Percentiles rank a stretch among this genome's conserved stretches.
phyloP scores from a whole-genome alignment of 2,113 vertebrate genomes.

The Phocoena phocoena region DNA sequence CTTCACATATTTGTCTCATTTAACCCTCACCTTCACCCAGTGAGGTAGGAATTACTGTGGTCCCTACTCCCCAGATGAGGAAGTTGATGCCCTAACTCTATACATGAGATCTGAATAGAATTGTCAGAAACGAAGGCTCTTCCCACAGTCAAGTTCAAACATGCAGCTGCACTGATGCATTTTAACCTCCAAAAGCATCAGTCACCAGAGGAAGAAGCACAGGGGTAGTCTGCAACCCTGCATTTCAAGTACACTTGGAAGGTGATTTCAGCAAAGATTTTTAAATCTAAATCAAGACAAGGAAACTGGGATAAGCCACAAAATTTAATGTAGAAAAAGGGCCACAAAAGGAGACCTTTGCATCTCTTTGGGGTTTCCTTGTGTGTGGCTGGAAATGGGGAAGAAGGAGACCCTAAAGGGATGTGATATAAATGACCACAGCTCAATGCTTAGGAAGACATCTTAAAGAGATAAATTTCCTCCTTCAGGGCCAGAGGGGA shows the following conservation, averaged over 20 bases:
- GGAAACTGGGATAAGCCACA: not conserved
- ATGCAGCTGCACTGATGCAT: not conserved
- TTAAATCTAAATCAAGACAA: constrained; percentile 29
- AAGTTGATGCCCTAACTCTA: not conserved
- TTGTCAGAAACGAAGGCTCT: not conserved
- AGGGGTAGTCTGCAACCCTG: not conserved
- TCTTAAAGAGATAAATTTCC: not conserved
- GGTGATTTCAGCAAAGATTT: not conserved
- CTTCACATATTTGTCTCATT: not conserved
- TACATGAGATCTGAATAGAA: not conserved
- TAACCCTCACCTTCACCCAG: not conserved
- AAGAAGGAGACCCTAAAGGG: not conserved
- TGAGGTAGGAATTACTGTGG: not conserved
- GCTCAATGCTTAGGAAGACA: not conserved
- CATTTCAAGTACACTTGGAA: constrained; percentile 31
- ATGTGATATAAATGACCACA: not conserved
- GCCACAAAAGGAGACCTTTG: not conserved
- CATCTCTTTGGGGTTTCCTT: not conserved
- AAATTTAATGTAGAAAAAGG: constrained; percentile 38
- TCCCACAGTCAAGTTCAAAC: not conserved
- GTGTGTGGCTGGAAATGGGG: not conserved
- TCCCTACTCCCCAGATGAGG: not conserved
- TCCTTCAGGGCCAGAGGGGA: not conserved
- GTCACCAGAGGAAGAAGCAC: not conserved
- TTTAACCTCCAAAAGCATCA: not conserved